Evolutionary conservation across 2,888 invertebrate species (phyloP).

Genomic region (Callyntrura sp.): DNA sequence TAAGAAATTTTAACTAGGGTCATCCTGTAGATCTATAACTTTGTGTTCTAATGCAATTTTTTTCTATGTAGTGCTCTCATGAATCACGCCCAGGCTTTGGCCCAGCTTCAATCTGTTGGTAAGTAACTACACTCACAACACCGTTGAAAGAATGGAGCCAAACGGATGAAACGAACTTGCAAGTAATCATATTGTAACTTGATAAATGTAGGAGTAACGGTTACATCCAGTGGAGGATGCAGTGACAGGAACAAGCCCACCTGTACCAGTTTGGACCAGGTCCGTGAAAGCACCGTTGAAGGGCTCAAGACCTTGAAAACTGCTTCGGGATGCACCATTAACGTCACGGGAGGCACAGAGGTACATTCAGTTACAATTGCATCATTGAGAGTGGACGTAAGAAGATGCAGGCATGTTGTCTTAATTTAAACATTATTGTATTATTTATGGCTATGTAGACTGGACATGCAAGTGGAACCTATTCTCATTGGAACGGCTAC

Average conservation of each 20-base stretch:
- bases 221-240: constrained; percentile 81
- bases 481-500: constrained; percentile 82
- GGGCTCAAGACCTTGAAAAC: constrained; percentile 73
- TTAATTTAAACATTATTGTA: too few species aligned
- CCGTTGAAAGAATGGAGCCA: background rate
- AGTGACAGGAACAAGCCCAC: constrained; percentile 79
- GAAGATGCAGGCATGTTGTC: too few species aligned
- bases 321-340: constrained; percentile 80
- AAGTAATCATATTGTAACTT: background rate
- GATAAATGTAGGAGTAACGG: constrained; percentile 69
- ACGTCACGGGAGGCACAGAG: constrained; percentile 83
- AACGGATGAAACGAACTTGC: too few species aligned
- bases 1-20: constrained; percentile 21
- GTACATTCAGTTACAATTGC: constrained; percentile 45
- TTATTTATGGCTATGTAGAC: constrained; percentile 54
- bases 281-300: constrained; percentile 76
- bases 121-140: background rate
- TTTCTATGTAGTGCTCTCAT: constrained; percentile 63
- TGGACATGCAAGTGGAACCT: constrained; percentile 80
- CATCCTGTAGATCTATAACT: background rate
- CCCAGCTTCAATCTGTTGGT: constrained; percentile 53
- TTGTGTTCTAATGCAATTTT: background rate
- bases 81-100: constrained; percentile 47
- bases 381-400: too few species aligned
- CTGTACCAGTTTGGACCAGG: constrained; percentile 80